Evolutionary conservation across 1,140 invertebrate species (phyloP).

Genomic region (Pentalonia nigronervosa): DNA sequence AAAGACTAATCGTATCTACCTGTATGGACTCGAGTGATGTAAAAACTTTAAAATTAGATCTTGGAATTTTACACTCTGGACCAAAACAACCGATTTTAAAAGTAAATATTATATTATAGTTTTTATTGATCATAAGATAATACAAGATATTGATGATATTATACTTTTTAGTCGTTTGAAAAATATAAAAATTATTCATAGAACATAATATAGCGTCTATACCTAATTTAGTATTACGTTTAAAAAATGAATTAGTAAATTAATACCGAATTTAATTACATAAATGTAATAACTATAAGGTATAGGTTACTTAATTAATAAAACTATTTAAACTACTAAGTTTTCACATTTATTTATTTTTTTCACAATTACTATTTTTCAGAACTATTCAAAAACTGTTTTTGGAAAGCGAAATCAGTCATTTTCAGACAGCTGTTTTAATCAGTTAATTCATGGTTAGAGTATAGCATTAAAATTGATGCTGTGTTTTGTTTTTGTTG

Average conservation of each 20-base stretch:
- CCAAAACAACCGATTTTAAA: neutral
- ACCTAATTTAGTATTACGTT: too few species aligned
- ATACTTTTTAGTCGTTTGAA: too few species aligned
- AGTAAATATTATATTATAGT: neutral
- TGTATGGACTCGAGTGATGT: too few species aligned
- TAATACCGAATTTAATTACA: too few species aligned
- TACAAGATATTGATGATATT: too few species aligned
- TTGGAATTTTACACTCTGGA: neutral
- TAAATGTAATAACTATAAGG: too few species aligned
- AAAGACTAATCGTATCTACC: neutral
- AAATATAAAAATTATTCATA: too few species aligned
- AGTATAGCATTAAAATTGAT: neutral
- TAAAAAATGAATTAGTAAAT: too few species aligned
- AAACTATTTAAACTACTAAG: too few species aligned
- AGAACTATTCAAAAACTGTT: neutral
- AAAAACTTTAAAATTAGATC: conserved; percentile 7
- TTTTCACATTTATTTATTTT: neutral
- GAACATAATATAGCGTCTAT: too few species aligned
- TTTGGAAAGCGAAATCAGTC: neutral
- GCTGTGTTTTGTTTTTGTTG: neutral
- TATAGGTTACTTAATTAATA: too few species aligned
- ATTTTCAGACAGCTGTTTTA: neutral
- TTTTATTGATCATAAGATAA: neutral
- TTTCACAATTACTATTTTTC: neutral
- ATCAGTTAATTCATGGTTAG: neutral